These are phyloP conservation scores for Cynoglossus semilaevis DNA, from an alignment of 2,113 vertebrate genomes.

Conservation along the genomic window DNA sequence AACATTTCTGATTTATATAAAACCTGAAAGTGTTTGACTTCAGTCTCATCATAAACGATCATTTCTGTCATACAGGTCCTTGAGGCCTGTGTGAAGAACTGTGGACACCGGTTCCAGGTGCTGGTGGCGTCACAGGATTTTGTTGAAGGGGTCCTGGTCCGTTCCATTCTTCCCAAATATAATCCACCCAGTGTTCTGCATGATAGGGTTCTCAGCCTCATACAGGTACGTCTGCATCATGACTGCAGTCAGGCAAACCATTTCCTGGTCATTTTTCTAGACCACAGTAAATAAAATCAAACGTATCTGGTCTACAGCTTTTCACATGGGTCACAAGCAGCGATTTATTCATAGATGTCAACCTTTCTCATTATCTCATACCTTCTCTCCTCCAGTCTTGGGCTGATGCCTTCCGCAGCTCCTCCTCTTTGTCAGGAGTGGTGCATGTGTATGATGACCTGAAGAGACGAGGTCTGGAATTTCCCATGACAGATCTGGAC, in stretches of 20 bases:
- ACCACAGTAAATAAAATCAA: no score
- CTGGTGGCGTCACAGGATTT: constrained; percentile 90
- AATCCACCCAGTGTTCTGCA: constrained; percentile 88
- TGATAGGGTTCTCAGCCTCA: constrained; percentile 91
- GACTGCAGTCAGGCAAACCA: no score
- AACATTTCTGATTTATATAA: no score
- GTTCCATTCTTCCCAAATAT: constrained; percentile 91
- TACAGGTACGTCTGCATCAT: constrained; percentile 80
- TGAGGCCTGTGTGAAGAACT: constrained; percentile 97
- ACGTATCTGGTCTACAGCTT: background rate
- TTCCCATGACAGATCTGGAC: constrained; percentile 98
- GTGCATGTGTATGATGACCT: constrained; percentile 93
- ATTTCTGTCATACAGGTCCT: constrained; percentile 78
- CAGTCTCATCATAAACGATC: no score
- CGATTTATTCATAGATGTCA: background rate
- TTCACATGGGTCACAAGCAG: no score
- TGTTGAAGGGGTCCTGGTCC: constrained; percentile 91
- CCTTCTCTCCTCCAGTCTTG: constrained; percentile 80
- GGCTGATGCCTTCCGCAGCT: constrained; percentile 95
- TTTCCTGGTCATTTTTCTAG: background rate
- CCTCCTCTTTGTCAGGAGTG: constrained; percentile 87
- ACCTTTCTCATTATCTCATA: background rate
- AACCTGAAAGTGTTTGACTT: no score
- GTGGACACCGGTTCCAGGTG: constrained; percentile 90
- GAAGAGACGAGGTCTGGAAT: constrained; percentile 89